Conservation (phyloP, 2,797 vertebrate species). For the Echiichthys vipera region DNA sequence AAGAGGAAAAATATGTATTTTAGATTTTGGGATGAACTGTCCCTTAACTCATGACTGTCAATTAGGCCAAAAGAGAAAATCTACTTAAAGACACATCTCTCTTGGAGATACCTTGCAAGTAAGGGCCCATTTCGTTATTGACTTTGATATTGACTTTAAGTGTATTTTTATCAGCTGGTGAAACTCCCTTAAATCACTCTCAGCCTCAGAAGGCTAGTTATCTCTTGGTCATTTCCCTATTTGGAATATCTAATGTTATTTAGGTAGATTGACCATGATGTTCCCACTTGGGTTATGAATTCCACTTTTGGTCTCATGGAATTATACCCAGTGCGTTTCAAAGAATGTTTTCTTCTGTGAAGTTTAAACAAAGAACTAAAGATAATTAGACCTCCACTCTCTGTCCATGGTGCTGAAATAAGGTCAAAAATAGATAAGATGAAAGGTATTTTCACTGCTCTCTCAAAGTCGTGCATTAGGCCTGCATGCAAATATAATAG, state of each 20-base stretch:
- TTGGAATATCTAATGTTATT: not conserved
- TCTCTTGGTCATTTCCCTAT: not conserved
- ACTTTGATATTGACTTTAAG: constrained; percentile 7
- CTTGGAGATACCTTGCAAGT: constrained; percentile 14
- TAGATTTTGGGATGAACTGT: too few relatives aligned
- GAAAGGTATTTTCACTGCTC: too few relatives aligned
- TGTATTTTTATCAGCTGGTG: constrained; percentile 3
- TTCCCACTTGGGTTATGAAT: not conserved
- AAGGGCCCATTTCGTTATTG: not conserved
- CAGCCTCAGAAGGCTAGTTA: not conserved
- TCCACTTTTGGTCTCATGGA: not conserved
- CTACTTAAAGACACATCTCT: constrained; percentile 1
- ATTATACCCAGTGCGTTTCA: not conserved
- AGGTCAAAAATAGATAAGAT: too few relatives aligned
- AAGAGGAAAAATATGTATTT: too few relatives aligned
- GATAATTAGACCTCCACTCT: too few relatives aligned
- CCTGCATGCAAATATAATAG: too few relatives aligned
- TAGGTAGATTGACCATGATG: not conserved
- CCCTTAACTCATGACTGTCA: not conserved
- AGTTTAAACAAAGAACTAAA: too few relatives aligned
- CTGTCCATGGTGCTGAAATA: too few relatives aligned
- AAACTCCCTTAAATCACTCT: not conserved
- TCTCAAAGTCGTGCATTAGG: too few relatives aligned
- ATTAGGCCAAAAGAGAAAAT: constrained; percentile 6
- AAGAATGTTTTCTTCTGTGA: not conserved